phyloP scores from a whole-genome alignment of 2,797 vertebrate genomes.

The Heterohyrax brucei region DNA sequence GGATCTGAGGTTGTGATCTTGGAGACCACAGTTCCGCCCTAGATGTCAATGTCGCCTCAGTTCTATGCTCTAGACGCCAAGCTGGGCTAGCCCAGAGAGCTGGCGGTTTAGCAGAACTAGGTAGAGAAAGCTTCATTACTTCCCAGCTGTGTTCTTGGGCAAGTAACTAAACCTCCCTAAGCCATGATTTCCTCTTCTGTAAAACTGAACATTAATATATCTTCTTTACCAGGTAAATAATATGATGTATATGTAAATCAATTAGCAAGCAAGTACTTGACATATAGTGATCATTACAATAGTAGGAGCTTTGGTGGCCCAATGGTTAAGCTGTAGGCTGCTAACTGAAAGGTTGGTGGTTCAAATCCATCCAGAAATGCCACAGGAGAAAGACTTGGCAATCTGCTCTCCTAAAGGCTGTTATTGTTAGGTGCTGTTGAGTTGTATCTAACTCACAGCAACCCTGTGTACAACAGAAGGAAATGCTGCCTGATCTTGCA shows the following conservation, averaged over 20 bases:
- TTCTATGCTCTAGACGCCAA: not conserved
- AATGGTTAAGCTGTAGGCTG: no score
- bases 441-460: no score
- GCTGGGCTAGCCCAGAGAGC: not conserved
- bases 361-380: no score
- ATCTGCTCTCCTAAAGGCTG: no score
- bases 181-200: conserved; percentile 54
- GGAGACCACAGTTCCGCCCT: not conserved
- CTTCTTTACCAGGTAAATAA: not conserved
- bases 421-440: no score
- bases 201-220: conserved; percentile 33
- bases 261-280: not conserved
- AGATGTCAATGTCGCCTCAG: not conserved
- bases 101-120: not conserved
- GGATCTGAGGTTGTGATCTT: not conserved
- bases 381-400: no score
- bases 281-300: not conserved
- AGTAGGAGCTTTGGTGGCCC: no score
- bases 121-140: not conserved
- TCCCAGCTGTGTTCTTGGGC: conserved; percentile 35
- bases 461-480: no score
- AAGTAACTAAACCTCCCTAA: conserved; percentile 44
- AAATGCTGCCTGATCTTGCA: no score
- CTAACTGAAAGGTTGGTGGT: no score
- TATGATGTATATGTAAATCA: not conserved